These are phyloP conservation scores for Sinelater perroti DNA, from an alignment of 2,888 invertebrate species.

Conservation along the genomic window DNA sequence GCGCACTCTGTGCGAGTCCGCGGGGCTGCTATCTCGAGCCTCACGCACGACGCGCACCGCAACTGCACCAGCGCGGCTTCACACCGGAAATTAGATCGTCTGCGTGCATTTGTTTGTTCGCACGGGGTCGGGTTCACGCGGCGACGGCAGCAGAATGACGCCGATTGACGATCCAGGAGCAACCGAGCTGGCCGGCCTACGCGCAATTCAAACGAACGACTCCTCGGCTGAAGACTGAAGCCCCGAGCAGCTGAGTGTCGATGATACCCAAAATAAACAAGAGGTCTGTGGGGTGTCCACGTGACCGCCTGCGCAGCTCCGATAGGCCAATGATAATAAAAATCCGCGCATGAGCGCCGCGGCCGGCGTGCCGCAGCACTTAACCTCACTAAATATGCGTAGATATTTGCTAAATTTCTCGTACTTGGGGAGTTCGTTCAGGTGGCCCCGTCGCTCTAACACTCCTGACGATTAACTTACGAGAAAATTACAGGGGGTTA, in stretches of 20 bases:
- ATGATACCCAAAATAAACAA: constrained; percentile 45
- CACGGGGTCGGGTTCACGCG: too few relatives aligned
- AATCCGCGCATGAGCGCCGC: constrained; percentile 10
- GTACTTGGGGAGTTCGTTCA: constrained; percentile 80
- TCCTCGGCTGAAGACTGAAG: constrained; percentile 22
- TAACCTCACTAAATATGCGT: constrained; percentile 59
- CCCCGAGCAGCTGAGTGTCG: constrained; percentile 37
- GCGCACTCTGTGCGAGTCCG: too few relatives aligned
- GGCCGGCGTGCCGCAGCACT: background rate
- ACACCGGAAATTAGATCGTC: too few relatives aligned
- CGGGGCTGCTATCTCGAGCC: too few relatives aligned
- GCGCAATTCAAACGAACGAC: background rate
- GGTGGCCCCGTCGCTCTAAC: constrained; percentile 61
- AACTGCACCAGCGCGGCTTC: too few relatives aligned
- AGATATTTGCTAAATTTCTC: constrained; percentile 79
- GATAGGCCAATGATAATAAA: constrained; percentile 23
- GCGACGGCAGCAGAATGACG: too few relatives aligned
- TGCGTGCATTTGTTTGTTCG: too few relatives aligned
- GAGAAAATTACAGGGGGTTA: constrained; percentile 74
- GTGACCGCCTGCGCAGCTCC: constrained; percentile 32
- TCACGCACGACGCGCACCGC: too few relatives aligned
- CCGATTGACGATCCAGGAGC: too few relatives aligned
- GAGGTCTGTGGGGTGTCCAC: constrained; percentile 35
- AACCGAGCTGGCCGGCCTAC: too few relatives aligned
- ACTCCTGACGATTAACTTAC: too few relatives aligned